phyloP scores from a whole-genome alignment of 2,797 vertebrate species.

The Etheostoma nigrum region DNA sequence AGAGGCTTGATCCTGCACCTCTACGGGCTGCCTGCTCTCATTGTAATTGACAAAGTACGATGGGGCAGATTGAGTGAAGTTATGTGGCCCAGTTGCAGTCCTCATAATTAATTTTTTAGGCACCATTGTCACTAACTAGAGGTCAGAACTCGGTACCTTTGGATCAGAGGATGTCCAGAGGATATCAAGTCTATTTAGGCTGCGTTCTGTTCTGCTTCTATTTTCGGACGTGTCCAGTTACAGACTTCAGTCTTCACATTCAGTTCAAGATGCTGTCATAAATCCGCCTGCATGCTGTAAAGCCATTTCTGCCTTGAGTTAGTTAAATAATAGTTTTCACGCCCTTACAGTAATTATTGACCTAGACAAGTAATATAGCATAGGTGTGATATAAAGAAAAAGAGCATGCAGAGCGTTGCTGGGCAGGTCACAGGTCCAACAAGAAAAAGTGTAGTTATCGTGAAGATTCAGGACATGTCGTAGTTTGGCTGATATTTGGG shows the following conservation, averaged over 20 bases:
- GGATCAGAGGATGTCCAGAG: background rate
- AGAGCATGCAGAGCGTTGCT: background rate
- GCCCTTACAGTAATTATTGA: slow-evolving; percentile 24
- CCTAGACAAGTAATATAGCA: background rate
- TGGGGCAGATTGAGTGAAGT: background rate
- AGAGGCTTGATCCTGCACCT: too few species aligned
- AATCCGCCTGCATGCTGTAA: background rate
- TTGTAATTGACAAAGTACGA: background rate
- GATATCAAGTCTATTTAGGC: slow-evolving; percentile 25
- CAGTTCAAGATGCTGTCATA: slow-evolving; percentile 25
- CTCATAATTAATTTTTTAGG: too few species aligned
- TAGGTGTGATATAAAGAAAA: background rate
- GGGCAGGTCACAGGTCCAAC: slow-evolving; percentile 11
- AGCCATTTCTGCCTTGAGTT: slow-evolving; percentile 4
- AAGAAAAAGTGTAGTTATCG: background rate
- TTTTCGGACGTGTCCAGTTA: slow-evolving; percentile 72
- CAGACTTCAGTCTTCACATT: slow-evolving; percentile 30
- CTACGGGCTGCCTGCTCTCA: background rate
- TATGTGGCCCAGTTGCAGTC: too few species aligned
- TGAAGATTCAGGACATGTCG: slow-evolving; percentile 40
- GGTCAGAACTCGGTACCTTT: slow-evolving; percentile 1
- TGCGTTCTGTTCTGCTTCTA: slow-evolving; percentile 53
- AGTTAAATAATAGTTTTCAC: slow-evolving; percentile 21
- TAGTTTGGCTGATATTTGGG: background rate
- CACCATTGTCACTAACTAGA: too few species aligned